These are phyloP conservation scores for Sardinella longiceps DNA, from an alignment of 2,797 vertebrate species.

Conservation along the genomic window DNA sequence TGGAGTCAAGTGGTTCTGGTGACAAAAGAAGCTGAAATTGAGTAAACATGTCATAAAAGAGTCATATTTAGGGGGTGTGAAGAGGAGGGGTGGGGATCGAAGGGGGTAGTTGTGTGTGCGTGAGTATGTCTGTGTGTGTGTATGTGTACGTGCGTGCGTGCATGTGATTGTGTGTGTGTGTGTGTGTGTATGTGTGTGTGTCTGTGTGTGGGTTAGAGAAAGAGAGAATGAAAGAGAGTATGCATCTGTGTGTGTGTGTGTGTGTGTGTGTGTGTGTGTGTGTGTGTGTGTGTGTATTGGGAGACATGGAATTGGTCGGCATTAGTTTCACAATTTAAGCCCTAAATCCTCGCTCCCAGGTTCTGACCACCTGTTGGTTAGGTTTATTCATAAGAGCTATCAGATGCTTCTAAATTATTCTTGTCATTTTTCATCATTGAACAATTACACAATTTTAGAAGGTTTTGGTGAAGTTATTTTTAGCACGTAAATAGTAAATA, in stretches of 20 bases:
- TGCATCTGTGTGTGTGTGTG: not conserved
- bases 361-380: conserved; percentile 29
- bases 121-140: too few species aligned
- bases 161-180: not conserved
- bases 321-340: conserved; percentile 16
- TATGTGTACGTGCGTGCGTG: conserved; percentile 1
- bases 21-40: conserved; percentile 18
- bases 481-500: not conserved
- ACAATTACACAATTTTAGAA: not conserved
- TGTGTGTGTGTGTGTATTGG: not conserved
- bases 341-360: not conserved
- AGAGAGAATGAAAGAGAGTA: too few species aligned
- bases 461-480: not conserved
- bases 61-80: not conserved
- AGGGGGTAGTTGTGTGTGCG: too few species aligned
- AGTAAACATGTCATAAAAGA: conserved; percentile 24
- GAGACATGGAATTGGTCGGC: not conserved
- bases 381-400: not conserved
- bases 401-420: not conserved
- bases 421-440: not conserved
- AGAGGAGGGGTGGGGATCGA: not conserved
- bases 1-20: conserved; percentile 6
- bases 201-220: too few species aligned
- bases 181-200: not conserved
- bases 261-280: not conserved